Evolutionary conservation across 2,888 invertebrate species (phyloP).

Genomic region (Heliconius cydno): DNA sequence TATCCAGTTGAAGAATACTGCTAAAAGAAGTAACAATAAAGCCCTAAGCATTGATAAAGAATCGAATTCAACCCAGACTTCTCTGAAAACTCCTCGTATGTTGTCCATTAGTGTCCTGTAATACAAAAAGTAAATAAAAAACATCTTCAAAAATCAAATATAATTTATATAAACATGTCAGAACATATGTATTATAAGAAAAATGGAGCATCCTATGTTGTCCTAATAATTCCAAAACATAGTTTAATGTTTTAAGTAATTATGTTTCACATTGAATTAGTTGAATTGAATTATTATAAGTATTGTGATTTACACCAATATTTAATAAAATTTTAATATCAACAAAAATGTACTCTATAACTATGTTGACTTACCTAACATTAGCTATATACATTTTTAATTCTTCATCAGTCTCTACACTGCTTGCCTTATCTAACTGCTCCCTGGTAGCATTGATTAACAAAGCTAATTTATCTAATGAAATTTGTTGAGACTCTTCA

Average conservation of each 20-base stretch:
- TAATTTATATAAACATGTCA: not conserved
- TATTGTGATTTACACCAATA: too few relatives aligned
- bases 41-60: conserved; percentile 91
- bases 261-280: too few relatives aligned
- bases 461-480: conserved; percentile 84
- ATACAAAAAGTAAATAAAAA: conserved; percentile 51
- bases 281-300: too few relatives aligned
- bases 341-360: not conserved
- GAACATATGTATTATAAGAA: too few relatives aligned
- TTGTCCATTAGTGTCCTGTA: conserved; percentile 84
- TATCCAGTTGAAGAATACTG: conserved; percentile 88
- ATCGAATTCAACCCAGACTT: conserved; percentile 97
- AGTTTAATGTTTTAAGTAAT: too few relatives aligned
- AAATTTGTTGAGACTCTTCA: conserved; percentile 85
- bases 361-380: conserved; percentile 65
- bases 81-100: conserved; percentile 87
- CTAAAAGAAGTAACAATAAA: conserved; percentile 87
- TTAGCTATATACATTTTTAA: conserved; percentile 84
- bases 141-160: not conserved
- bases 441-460: conserved; percentile 82
- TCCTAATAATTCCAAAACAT: too few relatives aligned
- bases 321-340: not conserved
- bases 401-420: conserved; percentile 81
- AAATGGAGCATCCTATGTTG: too few relatives aligned
- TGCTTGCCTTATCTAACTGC: conserved; percentile 65